Evolutionary conservation across 1,140 invertebrate genomes (phyloP), one percentile per base, ranked within the genome.

Genomic region (Rhagoletis pomonella): DNA sequence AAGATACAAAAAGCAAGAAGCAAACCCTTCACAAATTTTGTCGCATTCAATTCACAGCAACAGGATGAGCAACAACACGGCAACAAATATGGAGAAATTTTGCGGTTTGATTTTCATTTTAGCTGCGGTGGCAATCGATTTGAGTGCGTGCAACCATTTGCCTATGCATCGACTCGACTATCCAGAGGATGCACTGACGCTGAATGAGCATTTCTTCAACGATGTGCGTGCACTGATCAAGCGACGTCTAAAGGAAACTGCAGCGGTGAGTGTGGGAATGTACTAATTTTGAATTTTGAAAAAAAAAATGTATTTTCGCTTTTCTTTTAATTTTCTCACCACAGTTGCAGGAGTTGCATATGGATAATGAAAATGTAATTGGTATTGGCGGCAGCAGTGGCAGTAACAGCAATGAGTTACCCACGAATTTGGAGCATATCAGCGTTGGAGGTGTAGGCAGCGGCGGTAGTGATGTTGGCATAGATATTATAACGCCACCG

Each of bases 171-270:
- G 62, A 19, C 29, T 77, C 19, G 87, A 88, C 5, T 85, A 67
- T 60, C 88, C 86, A 9, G 88, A 88, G 89, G 89, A 89, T 19
- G 88, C 88, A 14, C 59, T 92, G 29, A 89, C 91, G 60, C 88
- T 92, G 55, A 92, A 92, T 69, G 90, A 92, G 55, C 90, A 90
- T 3, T 92, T 92, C 88, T 92, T 92, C 42, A 90, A 92, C 65
- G 90, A 92, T 89, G 91, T 92, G 69, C 89, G 91, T 60, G 90
- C 90, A 39, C 91, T 92, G 44, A 92, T 92, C 58, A 92, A 92
- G 88, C 89, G 91, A 3, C 89, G 90, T 17, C 88, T 92, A 86
- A 90, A 91, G 88, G 89, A 90, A 44, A 91, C 90, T 89, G 65
- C 88, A 1, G 42, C 87, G 44, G 90, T 92, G 87, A 88, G 60